Base-by-base conservation (phyloP, 2,888 invertebrate genomes). In the Noctua comes region DNA sequence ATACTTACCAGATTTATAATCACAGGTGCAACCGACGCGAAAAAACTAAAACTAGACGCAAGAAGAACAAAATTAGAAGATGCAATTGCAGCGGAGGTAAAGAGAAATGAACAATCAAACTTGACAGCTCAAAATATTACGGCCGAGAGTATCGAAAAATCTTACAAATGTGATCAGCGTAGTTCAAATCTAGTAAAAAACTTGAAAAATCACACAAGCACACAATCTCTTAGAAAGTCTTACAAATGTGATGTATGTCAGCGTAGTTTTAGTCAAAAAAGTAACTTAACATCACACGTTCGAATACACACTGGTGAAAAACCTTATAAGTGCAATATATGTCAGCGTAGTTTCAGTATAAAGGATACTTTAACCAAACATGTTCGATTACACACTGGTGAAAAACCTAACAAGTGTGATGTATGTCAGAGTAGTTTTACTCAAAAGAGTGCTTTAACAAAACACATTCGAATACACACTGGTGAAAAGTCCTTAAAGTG, bases 241-340 rank as follows among this genome's bases (percentile, higher is more conserved):
- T 57, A 57, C n/a, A 57, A 57, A 11, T 57, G 57, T n/a, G 57
- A 57, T n/a, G 57, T 57, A 57, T 57, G 57, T n/a, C 57, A n/a
- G n/a, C 57, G 57, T 13, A 57, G 57, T 57, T 57, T 57, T 57
- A n/a, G 57, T 57, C 57, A 57, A 57, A n/a, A n/a, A 3, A 57
- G 57, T 57, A 57, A 57, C 13, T 57, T 57, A 57, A n/a, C 11
- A n/a, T 57, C 57, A 57, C 57, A 57, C 57, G 0, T n/a, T 57
- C 57, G 57, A n/a, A 57, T 24, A n/a, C 57, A n/a, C 13, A 57
- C 57, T 11, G 57, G 57, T 57, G 57, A 57, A 57, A 57, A 57
- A 57, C 57, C 57, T 57, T 57, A 57, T 57, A 57, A 57, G 57
- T 57, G 57, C n/a, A 8, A 57, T n/a, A 57, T 57, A 57, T 57